These are phyloP conservation scores for Eumacrocentrus americanus DNA, from an alignment of 2,888 invertebrate species.

Conservation along the genomic window DNA sequence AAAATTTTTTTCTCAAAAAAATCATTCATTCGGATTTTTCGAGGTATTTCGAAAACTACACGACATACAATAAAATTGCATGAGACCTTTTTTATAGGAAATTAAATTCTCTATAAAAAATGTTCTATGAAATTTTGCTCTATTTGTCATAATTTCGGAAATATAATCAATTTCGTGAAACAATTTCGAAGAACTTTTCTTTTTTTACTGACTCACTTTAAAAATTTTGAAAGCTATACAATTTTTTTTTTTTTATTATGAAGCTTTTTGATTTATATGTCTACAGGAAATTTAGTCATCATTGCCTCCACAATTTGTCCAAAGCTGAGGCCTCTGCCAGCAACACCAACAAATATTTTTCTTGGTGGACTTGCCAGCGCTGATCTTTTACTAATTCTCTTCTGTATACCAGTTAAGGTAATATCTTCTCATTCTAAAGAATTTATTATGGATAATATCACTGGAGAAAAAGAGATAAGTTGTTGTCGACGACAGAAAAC, in stretches of 20 bases:
- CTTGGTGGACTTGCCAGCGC: slow-evolving; percentile 73
- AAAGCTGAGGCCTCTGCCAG: slow-evolving; percentile 51
- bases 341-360: slow-evolving; percentile 69
- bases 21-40: neutral
- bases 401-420: slow-evolving; percentile 77
- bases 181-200: too few species aligned
- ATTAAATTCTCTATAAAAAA: too few species aligned
- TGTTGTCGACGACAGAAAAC: too few species aligned
- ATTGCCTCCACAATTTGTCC: slow-evolving; percentile 63
- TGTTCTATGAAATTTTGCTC: too few species aligned
- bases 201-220: neutral
- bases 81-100: too few species aligned
- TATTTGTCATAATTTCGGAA: neutral
- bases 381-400: slow-evolving; percentile 71
- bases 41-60: too few species aligned
- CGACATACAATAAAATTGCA: too few species aligned
- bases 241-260: slow-evolving; percentile 31
- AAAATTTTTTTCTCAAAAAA: too few species aligned
- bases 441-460: too few species aligned
- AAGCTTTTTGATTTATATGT: neutral
- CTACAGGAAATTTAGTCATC: slow-evolving; percentile 61
- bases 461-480: too few species aligned
- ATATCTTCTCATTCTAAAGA: too few species aligned
- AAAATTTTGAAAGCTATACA: neutral
- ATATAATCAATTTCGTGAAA: too few species aligned